A percentile compares a stretch with the other conserved stretches of the same genome.
These are phyloP conservation scores for Hippoglossus hippoglossus DNA, from an alignment of 2,797 vertebrate genomes.

Conservation along the genomic window DNA sequence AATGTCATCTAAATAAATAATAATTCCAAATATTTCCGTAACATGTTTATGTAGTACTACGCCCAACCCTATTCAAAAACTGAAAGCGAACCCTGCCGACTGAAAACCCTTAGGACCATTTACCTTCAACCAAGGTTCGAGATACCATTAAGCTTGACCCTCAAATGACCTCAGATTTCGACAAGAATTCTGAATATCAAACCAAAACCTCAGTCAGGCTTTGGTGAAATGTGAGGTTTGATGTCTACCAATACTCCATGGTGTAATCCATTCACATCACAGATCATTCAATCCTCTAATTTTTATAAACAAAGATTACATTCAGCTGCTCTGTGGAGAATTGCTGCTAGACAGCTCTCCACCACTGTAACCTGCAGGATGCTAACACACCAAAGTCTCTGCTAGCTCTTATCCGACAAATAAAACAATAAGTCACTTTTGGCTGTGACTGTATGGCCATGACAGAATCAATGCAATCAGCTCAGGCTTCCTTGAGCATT, in stretches of 20 bases:
- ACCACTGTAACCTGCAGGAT: not conserved
- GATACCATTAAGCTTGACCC: slow-evolving; percentile 36
- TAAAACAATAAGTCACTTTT: slow-evolving; percentile 30
- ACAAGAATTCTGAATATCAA: slow-evolving; percentile 1
- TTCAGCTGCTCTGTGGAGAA: slow-evolving; percentile 1
- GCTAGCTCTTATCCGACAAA: slow-evolving; percentile 23
- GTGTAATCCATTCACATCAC: too few relatives aligned
- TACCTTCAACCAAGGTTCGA: not conserved
- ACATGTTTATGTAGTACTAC: too few relatives aligned
- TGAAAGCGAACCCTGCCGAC: not conserved
- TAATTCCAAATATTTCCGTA: not conserved
- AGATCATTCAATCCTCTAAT: not conserved
- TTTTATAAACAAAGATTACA: slow-evolving; percentile 23
- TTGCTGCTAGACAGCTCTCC: slow-evolving; percentile 26
- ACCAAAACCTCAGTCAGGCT: not conserved
- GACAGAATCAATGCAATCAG: slow-evolving; percentile 44
- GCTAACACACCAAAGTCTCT: slow-evolving; percentile 9
- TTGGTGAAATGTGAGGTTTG: not conserved
- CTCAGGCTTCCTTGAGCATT: slow-evolving; percentile 22
- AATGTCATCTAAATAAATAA: too few relatives aligned
- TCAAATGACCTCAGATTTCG: slow-evolving; percentile 50
- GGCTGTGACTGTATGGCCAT: slow-evolving; percentile 11
- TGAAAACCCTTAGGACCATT: not conserved
- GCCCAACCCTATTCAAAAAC: not conserved
- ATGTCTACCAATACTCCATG: not conserved